Conservation (phyloP, 2,888 invertebrate genomes). For the Chrysolina haemoptera region DNA sequence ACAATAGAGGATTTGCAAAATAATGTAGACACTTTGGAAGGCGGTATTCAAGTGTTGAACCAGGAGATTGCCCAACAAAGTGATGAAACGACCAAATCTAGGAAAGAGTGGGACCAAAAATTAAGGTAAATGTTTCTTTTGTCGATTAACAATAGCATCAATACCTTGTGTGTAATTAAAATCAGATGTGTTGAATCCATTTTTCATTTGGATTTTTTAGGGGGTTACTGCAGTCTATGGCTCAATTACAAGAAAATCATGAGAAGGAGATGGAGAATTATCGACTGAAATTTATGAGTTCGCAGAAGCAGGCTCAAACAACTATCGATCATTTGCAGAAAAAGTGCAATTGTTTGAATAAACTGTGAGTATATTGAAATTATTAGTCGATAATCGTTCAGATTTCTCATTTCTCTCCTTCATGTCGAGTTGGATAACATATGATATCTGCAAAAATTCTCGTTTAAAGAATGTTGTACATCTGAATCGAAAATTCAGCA, state of each 20-base stretch:
- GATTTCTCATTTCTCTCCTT: too few species aligned
- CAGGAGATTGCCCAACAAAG: slow-evolving; percentile 67
- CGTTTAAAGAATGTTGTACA: too few species aligned
- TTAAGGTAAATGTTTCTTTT: slow-evolving; percentile 71
- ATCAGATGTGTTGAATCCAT: too few species aligned
- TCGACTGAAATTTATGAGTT: slow-evolving; percentile 65
- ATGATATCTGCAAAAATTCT: too few species aligned
- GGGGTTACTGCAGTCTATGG: slow-evolving; percentile 69
- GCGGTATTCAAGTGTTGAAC: slow-evolving; percentile 69
- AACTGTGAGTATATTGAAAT: slow-evolving; percentile 73
- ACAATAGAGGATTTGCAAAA: slow-evolving; percentile 68
- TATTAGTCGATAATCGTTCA: too few species aligned
- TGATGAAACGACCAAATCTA: slow-evolving; percentile 63
- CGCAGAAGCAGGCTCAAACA: slow-evolving; percentile 71
- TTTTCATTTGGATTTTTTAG: slow-evolving; percentile 57
- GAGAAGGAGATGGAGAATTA: slow-evolving; percentile 64
- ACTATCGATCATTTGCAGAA: slow-evolving; percentile 75
- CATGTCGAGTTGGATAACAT: too few species aligned
- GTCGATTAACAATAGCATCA: too few species aligned
- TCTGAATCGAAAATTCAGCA: too few species aligned
- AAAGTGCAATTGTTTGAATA: slow-evolving; percentile 75
- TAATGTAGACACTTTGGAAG: slow-evolving; percentile 69
- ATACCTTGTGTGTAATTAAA: too few species aligned
- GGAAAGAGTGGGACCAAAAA: slow-evolving; percentile 66
- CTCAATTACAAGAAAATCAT: slow-evolving; percentile 62